Evolutionary conservation across 2,888 invertebrate species (phyloP), one percentile per base, ranked within the genome.

Genomic region (Bugulina stolonifera): DNA sequence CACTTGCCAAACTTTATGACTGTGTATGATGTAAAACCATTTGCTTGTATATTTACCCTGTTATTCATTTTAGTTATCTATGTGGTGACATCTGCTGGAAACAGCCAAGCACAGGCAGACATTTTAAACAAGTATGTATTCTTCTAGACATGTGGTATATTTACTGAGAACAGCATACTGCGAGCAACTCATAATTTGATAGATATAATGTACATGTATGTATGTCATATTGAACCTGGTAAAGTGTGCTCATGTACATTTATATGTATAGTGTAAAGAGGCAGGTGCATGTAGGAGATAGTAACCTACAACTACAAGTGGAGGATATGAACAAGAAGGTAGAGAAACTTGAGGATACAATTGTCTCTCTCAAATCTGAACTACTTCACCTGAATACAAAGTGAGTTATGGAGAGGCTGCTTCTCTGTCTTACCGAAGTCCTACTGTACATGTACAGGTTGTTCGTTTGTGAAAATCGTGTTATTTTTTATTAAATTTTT

Each of bases 221-320:
- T n/a, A n/a, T n/a, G n/a, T n/a, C n/a, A n/a, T n/a, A n/a, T n/a
- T n/a, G n/a, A n/a, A n/a, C n/a, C n/a, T n/a, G n/a, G n/a, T n/a
- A n/a, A n/a, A n/a, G n/a, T n/a, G n/a, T n/a, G n/a, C n/a, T n/a
- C n/a, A n/a, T n/a, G n/a, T n/a, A n/a, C n/a, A n/a, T n/a, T n/a
- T n/a, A n/a, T n/a, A n/a, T n/a, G n/a, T 14, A 32, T 64, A 64
- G 64, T 32, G 64, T 64, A 27, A 64, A 64, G 34, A 27, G 64
- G 5, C 32, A 64, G 10, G 32, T 64, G 2, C 2, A n/a, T 29
- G n/a, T 32, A 25, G 64, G 64, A 27, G 64, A 64, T 34, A n/a
- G 32, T 27, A 32, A 64, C 32, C 34, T 64, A 14, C 64, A 64
- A 27, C 14, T 29, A 64, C 64, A 64, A 64, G 32, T 64, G 27